Percentiles rank a stretch among this genome's conserved stretches.
These are phyloP conservation scores for Hemichromis elongatus DNA, from an alignment of 2,113 vertebrate species.

Conservation along the genomic window DNA sequence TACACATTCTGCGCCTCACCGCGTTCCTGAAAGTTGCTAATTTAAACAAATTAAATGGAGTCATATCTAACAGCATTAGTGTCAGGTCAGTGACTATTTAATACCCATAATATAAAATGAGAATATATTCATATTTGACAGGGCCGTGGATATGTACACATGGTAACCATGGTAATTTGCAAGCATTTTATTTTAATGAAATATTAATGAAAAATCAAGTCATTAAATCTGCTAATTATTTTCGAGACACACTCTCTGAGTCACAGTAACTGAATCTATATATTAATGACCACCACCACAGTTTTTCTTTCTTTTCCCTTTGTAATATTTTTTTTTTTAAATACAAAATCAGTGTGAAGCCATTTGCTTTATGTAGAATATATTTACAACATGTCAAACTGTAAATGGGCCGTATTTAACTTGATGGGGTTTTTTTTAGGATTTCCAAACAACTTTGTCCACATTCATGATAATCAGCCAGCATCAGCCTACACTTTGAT, in stretches of 20 bases:
- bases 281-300: not conserved
- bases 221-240: not conserved
- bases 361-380: not conserved
- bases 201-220: not conserved
- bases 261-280: not conserved
- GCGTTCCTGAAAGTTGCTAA: not conserved
- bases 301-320: not conserved
- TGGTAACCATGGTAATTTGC: not conserved
- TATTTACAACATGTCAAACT: not conserved
- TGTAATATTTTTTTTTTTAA: not conserved
- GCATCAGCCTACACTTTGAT: slow-evolving; percentile 51
- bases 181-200: not conserved
- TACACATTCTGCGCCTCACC: not conserved
- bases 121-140: slow-evolving; percentile 5
- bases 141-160: not conserved
- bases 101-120: not conserved
- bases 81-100: not conserved
- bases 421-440: not conserved
- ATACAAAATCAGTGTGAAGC: not conserved
- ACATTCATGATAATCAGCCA: slow-evolving; percentile 18
- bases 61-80: not conserved
- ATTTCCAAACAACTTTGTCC: slow-evolving; percentile 23
- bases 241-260: not conserved
- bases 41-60: not conserved
- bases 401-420: slow-evolving; percentile 24